Percentiles rank a stretch among this genome's conserved stretches.
These are phyloP conservation scores for Acrobeloides nanus DNA, from an alignment of 2,888 invertebrate genomes.

Conservation along the genomic window DNA sequence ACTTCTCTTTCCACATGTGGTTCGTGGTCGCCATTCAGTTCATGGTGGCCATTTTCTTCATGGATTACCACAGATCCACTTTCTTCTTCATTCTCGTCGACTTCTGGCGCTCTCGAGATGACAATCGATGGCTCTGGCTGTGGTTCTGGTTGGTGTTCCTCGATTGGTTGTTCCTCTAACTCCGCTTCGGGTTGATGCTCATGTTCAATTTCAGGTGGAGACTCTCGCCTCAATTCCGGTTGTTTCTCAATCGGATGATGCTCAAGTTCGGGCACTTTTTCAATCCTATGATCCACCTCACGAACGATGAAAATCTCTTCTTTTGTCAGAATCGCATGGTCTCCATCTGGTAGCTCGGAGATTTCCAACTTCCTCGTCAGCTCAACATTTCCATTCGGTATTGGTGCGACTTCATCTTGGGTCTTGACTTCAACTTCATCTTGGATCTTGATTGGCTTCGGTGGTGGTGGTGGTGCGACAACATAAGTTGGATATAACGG, in stretches of 20 bases:
- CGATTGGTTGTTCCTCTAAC: background rate
- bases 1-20: constrained; percentile 6
- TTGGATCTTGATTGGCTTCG: too few relatives aligned
- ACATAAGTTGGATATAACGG: constrained; percentile 21
- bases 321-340: constrained; percentile 9
- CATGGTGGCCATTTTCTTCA: constrained; percentile 7
- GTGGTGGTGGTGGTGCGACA: background rate
- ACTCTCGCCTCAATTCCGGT: too few relatives aligned
- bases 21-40: background rate
- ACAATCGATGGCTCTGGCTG: too few relatives aligned
- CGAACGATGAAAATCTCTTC: constrained; percentile 13
- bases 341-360: constrained; percentile 13
- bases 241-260: background rate
- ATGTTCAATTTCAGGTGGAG: background rate
- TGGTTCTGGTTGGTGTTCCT: background rate
- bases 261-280: background rate
- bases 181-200: constrained; percentile 8
- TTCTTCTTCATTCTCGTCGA: constrained; percentile 2
- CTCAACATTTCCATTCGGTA: constrained; percentile 16
- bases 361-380: constrained; percentile 12
- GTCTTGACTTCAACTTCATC: too few relatives aligned
- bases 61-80: constrained; percentile 1
- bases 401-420: constrained; percentile 4
- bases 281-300: constrained; percentile 1
- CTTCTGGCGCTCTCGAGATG: background rate